A percentile compares a stretch with the other conserved stretches of the same genome.
These are phyloP conservation scores for Drosophila teissieri DNA, from an alignment of 1,140 invertebrate genomes.

Conservation along the genomic window DNA sequence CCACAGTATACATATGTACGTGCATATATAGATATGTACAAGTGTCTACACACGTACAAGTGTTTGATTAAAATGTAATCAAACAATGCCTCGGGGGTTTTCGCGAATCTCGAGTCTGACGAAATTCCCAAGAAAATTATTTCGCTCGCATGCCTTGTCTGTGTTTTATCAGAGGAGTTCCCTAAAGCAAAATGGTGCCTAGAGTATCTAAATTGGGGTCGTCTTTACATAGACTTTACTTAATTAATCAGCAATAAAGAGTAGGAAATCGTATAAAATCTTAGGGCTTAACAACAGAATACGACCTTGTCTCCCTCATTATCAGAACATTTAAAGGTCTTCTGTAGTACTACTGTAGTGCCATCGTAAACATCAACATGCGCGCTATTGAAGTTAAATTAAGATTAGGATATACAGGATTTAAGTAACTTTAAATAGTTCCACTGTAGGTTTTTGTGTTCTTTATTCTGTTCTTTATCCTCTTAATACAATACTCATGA, in stretches of 20 bases:
- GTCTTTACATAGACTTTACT: slow-evolving; percentile 5
- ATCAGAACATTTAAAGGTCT: slow-evolving; percentile 23
- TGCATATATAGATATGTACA: slow-evolving; percentile 7
- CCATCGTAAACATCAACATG: slow-evolving; percentile 3
- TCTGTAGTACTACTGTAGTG: slow-evolving; percentile 10
- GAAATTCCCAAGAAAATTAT: slow-evolving; percentile 26
- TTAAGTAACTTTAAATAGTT: not conserved
- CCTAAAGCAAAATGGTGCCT: not conserved
- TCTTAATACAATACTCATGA: no score
- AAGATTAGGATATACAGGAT: not conserved
- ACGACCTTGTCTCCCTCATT: slow-evolving; percentile 9
- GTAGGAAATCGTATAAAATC: slow-evolving; percentile 23
- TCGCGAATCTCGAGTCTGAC: slow-evolving; percentile 20
- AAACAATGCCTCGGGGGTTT: slow-evolving; percentile 19
- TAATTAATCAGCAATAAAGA: slow-evolving; percentile 16
- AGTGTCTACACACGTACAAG: slow-evolving; percentile 8
- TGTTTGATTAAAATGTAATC: slow-evolving; percentile 23
- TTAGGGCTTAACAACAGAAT: slow-evolving; percentile 6
- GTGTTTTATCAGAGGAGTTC: slow-evolving; percentile 15
- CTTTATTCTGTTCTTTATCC: no score
- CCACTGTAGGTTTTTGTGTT: not conserved
- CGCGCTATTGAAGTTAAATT: not conserved
- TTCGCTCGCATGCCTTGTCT: slow-evolving; percentile 8
- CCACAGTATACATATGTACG: not conserved
- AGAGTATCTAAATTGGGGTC: slow-evolving; percentile 11